These are phyloP conservation scores for Drosophila nigrodunni DNA, from an alignment of 1,140 invertebrate species.

Conservation along the genomic window DNA sequence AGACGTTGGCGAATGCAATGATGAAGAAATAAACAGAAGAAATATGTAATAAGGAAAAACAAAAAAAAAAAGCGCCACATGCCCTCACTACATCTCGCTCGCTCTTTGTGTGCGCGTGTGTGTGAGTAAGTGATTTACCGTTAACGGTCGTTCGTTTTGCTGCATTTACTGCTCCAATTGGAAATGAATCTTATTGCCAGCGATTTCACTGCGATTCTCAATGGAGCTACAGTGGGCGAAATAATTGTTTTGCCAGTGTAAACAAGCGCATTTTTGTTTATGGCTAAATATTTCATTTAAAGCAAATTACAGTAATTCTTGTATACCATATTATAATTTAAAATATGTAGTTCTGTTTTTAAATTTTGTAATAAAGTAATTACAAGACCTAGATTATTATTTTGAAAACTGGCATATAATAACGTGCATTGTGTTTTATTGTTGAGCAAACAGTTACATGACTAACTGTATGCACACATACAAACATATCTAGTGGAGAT, in stretches of 20 bases:
- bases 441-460: too few relatives aligned
- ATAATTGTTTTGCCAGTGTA: too few relatives aligned
- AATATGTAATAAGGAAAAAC: slow-evolving; percentile 2
- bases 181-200: slow-evolving; percentile 73
- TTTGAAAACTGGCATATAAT: too few relatives aligned
- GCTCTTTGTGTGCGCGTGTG: slow-evolving; percentile 44
- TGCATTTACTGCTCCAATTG: slow-evolving; percentile 59
- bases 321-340: too few relatives aligned
- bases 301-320: too few relatives aligned
- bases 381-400: too few relatives aligned
- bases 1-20: slow-evolving; percentile 13
- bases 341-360: too few relatives aligned
- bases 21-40: slow-evolving; percentile 10
- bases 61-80: slow-evolving; percentile 33
- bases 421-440: too few relatives aligned
- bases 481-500: slow-evolving; percentile 12
- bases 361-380: too few relatives aligned
- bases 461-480: neutral
- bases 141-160: slow-evolving; percentile 65
- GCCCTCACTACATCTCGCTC: neutral
- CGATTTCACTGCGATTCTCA: slow-evolving; percentile 77
- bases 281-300: too few relatives aligned
- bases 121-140: slow-evolving; percentile 64
- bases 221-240: slow-evolving; percentile 4
- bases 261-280: too few relatives aligned